Base-by-base conservation (phyloP, 2,888 invertebrate species). In the Oxycera nigricornis region DNA sequence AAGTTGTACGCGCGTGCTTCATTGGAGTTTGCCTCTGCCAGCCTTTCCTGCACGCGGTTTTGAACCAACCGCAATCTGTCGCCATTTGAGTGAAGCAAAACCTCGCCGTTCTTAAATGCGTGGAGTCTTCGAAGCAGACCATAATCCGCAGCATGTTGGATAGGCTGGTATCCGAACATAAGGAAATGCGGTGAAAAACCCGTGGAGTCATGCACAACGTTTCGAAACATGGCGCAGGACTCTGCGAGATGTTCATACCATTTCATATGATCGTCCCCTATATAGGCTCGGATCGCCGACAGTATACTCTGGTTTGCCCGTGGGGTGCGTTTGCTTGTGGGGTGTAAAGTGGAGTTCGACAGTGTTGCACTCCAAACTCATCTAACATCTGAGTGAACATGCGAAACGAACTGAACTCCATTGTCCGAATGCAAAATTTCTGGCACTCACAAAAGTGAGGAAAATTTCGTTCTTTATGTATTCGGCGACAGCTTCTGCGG, bases 371-470 rank as follows among this genome's bases (percentile, higher is more conserved):
- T 2, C 67, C 73, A 46, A 57, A 68, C 2, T 74, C 20, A 7
- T 68, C 9, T 24, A 55, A 17, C 9, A 35, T 20, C 3, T 57
- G 1, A 2, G 9, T 6, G 57, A 73, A 73, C 1, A 50, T 77
- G 77, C 0, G 78, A 52, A 1, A 70, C 17, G 72, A 79, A 81
- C 61, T 80, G 80, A 6, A 73, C 72, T 0, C 80, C 80, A 76
- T 81, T 81, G n/a, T 82, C 80, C 2, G 75, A 75, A 26, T 79
- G 77, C 14, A 79, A 61, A 1, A 39, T 26, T 39, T 78, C 76
- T 0, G 80, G 79, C 22, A 79, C 79, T 17, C 80, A n/a, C 80
- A 75, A 81, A 81, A 26, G 77, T 68, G 11, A 78, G 61, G 72
- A 80, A 80, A 2, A 78, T 57, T 11, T 80, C 78, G 14, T 78